Conservation (phyloP, 1,140 invertebrate species). For the Monomorium pharaonis region DNA sequence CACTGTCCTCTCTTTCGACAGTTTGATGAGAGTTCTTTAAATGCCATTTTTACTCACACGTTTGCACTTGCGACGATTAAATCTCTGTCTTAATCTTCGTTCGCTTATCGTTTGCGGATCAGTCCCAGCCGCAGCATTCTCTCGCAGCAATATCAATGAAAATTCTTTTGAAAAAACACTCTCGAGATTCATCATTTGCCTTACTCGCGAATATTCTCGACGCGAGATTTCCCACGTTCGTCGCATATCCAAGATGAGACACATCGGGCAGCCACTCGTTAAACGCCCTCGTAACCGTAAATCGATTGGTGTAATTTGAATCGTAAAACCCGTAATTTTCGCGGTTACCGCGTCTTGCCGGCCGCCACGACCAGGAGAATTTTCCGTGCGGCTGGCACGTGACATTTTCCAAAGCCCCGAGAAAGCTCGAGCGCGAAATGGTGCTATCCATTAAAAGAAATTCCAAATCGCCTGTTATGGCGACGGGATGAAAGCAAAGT, state of each 20-base stretch:
- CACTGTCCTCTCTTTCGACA: too few relatives aligned
- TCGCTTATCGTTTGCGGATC: background rate
- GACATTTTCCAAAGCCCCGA: conserved; percentile 27
- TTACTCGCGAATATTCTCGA: background rate
- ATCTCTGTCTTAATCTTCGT: background rate
- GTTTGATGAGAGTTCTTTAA: background rate
- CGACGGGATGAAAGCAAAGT: conserved; percentile 36
- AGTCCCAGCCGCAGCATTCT: conserved; percentile 19
- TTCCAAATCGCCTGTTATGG: conserved; percentile 33
- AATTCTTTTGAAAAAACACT: conserved; percentile 33
- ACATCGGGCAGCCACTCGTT: conserved; percentile 8
- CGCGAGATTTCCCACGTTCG: background rate
- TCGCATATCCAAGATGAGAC: conserved; percentile 20
- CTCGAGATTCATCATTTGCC: background rate
- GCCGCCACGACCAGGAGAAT: background rate
- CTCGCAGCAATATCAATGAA: background rate
- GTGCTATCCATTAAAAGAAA: conserved; percentile 35
- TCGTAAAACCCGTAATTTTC: conserved; percentile 27
- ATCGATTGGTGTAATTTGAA: conserved; percentile 39
- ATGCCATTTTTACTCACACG: background rate
- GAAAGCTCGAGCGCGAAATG: background rate
- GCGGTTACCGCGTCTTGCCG: background rate
- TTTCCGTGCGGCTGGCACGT: conserved; percentile 29
- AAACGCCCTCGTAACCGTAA: conserved; percentile 19
- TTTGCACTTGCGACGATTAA: background rate